These are phyloP conservation scores for Maniola hyperantus DNA, from an alignment of 2,888 invertebrate genomes.

Conservation along the genomic window DNA sequence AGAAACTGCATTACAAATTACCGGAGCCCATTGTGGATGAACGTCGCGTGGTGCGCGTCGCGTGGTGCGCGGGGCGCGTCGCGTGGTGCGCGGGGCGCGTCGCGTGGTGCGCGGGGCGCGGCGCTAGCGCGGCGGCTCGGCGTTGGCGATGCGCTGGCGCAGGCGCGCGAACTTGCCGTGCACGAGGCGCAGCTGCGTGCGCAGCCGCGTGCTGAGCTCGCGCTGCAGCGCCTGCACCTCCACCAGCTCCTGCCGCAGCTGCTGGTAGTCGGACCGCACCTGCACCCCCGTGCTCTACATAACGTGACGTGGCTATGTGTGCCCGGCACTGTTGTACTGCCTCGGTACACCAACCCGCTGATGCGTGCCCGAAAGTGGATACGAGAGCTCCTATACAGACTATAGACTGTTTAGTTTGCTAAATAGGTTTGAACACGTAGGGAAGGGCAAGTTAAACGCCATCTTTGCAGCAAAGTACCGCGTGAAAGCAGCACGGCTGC, in stretches of 20 bases:
- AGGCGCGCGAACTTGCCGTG: constrained; percentile 89
- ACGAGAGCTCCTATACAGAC: neutral
- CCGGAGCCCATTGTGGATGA: too few relatives aligned
- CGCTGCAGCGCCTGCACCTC: constrained; percentile 91
- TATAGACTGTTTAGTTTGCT: neutral
- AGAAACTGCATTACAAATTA: too few relatives aligned
- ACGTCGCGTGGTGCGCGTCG: too few relatives aligned
- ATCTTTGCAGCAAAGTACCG: too few relatives aligned
- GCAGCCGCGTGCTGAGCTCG: constrained; percentile 89
- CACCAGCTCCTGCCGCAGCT: constrained; percentile 88
- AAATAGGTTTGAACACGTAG: too few relatives aligned
- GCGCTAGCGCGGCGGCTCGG: constrained; percentile 54
- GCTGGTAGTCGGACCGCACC: constrained; percentile 90
- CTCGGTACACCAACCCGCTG: neutral
- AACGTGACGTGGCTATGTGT: neutral
- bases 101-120: neutral
- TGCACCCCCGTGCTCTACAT: constrained; percentile 43
- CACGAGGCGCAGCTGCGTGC: constrained; percentile 87
- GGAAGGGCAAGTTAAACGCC: too few relatives aligned
- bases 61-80: neutral
- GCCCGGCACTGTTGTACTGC: too few relatives aligned
- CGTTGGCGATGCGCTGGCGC: constrained; percentile 86
- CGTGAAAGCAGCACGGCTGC: too few relatives aligned
- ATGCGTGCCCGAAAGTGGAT: constrained; percentile 9
- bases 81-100: too few relatives aligned